These are phyloP conservation scores for Mixornis gularis DNA, from an alignment of 2,113 vertebrate species.

Conservation along the genomic window DNA sequence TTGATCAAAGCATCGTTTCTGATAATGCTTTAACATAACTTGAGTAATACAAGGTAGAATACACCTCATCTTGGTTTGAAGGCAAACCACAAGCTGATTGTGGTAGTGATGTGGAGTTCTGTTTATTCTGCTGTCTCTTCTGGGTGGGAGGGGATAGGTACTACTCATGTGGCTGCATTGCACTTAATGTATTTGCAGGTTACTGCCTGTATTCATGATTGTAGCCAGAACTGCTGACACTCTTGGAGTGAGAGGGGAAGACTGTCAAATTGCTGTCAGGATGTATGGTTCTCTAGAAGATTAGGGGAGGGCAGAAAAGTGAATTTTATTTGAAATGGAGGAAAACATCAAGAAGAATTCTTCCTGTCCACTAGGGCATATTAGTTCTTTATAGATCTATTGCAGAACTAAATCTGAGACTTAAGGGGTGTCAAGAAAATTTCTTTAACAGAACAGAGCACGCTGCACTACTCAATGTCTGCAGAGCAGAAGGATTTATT, in stretches of 20 bases:
- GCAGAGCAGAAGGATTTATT: neutral
- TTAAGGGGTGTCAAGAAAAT: neutral
- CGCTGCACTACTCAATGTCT: neutral
- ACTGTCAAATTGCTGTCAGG: neutral
- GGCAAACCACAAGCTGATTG: conserved; percentile 40
- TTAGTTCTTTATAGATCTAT: neutral
- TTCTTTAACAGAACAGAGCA: neutral
- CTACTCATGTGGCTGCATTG: neutral
- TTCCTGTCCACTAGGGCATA: neutral
- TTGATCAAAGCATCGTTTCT: conserved; percentile 38
- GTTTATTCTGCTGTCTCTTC: conserved; percentile 37
- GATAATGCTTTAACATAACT: conserved; percentile 8
- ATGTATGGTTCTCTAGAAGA: neutral
- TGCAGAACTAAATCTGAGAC: neutral
- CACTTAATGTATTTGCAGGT: conserved; percentile 11
- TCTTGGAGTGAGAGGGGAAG: neutral
- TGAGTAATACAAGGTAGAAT: conserved; percentile 14
- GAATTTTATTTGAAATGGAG: neutral
- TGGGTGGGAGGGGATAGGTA: neutral
- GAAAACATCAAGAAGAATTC: neutral
- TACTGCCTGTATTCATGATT: neutral
- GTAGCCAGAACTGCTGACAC: conserved; percentile 10
- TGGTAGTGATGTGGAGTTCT: conserved; percentile 7
- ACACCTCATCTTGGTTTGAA: conserved; percentile 6
- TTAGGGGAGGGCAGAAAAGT: neutral